A percentile compares a stretch with the other conserved stretches of the same genome.
Conservation (phyloP, 37 sponge, comb jelly and placozoan genomes). For the Spongilla lacustris region DNA sequence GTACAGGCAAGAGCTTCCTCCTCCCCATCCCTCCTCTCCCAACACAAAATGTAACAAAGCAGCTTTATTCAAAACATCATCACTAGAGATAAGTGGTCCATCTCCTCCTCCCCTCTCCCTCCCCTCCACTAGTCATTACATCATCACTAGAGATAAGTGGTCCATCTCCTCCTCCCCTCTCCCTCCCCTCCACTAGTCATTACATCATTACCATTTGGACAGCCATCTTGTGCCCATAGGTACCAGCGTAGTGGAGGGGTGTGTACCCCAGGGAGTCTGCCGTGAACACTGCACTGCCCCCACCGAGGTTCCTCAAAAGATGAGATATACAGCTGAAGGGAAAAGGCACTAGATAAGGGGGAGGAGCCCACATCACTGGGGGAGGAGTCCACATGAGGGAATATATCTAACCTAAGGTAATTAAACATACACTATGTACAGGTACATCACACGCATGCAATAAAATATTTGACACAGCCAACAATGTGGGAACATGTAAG, state of each 20-base stretch:
- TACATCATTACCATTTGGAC: slow-evolving; percentile 63
- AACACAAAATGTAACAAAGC: no score
- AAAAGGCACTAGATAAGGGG: not conserved
- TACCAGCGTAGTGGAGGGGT: slow-evolving; percentile 83
- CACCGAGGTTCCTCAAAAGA: slow-evolving; percentile 62
- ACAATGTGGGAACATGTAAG: no score
- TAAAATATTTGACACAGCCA: no score
- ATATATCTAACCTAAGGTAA: no score
- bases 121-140: not conserved
- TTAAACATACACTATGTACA: no score
- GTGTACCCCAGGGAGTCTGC: slow-evolving; percentile 68
- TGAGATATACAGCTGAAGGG: slow-evolving; percentile 77
- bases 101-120: slow-evolving; percentile 3
- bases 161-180: no score
- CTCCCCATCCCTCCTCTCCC: not conserved
- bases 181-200: not conserved
- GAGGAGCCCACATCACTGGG: no score
- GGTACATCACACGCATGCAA: no score
- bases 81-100: no score
- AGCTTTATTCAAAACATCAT: no score
- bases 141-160: no score
- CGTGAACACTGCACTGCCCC: slow-evolving; percentile 36
- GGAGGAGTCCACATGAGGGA: no score
- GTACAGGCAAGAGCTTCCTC: not conserved
- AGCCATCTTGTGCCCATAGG: slow-evolving; percentile 81